phyloP scores from a whole-genome alignment of 2,797 vertebrate genomes.

The Gallinago solitaria region DNA sequence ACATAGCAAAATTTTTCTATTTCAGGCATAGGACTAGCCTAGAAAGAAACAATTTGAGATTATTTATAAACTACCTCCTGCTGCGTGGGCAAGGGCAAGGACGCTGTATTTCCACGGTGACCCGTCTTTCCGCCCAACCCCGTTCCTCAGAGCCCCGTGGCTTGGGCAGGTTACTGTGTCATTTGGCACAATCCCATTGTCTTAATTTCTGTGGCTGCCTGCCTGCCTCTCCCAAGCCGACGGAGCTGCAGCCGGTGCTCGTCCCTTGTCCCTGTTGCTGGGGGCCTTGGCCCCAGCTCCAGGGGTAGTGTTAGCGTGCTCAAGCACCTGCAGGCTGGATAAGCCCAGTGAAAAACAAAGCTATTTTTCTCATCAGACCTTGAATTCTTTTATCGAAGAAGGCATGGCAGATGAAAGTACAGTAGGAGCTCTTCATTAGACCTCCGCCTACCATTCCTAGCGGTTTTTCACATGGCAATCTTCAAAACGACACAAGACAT shows the following conservation, averaged over 20 bases:
- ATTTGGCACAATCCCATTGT: not conserved
- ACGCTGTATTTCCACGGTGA: not conserved
- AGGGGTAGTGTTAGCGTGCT: not conserved
- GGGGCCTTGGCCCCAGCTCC: not conserved
- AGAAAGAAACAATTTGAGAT: not conserved
- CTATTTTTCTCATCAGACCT: not conserved
- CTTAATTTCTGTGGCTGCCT: not conserved
- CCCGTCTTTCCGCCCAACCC: not conserved
- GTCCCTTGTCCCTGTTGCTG: accelerated
- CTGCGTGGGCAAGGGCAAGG: not conserved
- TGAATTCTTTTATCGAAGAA: not conserved
- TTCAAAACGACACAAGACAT: not conserved
- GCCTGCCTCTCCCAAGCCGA: not conserved
- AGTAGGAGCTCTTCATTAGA: not conserved
- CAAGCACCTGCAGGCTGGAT: not conserved
- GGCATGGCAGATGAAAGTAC: not conserved
- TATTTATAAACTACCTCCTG: not conserved
- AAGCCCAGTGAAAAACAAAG: not conserved
- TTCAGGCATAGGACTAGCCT: not conserved
- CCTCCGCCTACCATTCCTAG: not conserved
- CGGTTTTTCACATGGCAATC: not conserved
- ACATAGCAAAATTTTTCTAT: not conserved
- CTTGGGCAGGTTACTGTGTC: not conserved
- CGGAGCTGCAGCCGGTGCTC: not conserved
- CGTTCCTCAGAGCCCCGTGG: not conserved